Conservation (phyloP, 1,140 invertebrate genomes). For the Ridgeia piscesae region DNA sequence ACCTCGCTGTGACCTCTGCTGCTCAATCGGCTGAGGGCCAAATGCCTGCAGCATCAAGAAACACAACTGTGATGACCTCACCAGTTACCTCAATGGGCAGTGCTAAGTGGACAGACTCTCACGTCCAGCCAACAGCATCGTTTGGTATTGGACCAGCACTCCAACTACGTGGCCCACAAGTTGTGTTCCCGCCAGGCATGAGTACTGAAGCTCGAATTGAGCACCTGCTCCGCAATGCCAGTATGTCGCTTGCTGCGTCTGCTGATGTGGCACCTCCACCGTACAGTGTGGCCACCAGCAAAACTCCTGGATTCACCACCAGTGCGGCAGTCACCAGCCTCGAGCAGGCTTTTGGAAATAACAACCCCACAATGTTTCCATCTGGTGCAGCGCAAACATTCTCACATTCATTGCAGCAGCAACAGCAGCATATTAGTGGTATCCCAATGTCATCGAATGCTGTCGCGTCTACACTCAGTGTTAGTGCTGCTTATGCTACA, state of each 20-base stretch:
- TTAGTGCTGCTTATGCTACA: background rate
- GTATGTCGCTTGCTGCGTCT: background rate
- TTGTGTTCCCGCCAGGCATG: background rate
- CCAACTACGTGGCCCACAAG: background rate
- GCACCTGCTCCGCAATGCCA: background rate
- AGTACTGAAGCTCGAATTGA: background rate
- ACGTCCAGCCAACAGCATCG: background rate
- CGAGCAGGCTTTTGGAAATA: background rate
- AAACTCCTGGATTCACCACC: background rate
- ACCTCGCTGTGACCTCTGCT: background rate
- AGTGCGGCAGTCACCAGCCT: background rate
- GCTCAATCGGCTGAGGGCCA: background rate
- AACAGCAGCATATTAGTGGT: background rate
- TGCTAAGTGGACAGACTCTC: background rate
- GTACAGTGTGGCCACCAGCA: background rate
- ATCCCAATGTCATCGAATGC: background rate
- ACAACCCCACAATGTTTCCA: background rate
- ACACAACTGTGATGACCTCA: background rate
- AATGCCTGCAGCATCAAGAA: background rate
- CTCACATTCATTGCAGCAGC: background rate
- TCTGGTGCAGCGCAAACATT: background rate
- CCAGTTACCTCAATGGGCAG: slow-evolving; percentile 14
- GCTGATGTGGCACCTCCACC: background rate
- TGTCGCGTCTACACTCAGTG: background rate
- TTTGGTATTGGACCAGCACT: background rate